Conservation (phyloP, 2,888 invertebrate genomes). For the Amphipyra tragopoginis region DNA sequence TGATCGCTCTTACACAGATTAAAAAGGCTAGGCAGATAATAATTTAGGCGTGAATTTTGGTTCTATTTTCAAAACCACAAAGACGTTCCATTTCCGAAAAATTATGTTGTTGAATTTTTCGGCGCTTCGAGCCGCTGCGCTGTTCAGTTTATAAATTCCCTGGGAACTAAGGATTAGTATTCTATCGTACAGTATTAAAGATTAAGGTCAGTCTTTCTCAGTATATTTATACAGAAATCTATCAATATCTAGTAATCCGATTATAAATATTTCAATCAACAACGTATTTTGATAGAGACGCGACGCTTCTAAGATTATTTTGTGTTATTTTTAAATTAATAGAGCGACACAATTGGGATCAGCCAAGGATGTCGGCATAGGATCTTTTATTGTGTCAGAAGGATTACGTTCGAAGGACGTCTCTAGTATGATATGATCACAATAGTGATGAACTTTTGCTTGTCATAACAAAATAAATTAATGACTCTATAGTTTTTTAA, state of each 20-base stretch:
- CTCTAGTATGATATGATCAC: too few relatives aligned
- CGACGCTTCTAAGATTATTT: constrained; percentile 19
- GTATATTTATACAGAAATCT: constrained; percentile 35
- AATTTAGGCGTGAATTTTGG: too few relatives aligned
- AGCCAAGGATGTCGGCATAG: neutral
- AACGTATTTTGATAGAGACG: constrained; percentile 39
- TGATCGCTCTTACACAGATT: too few relatives aligned
- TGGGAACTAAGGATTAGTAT: constrained; percentile 28
- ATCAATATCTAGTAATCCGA: constrained; percentile 44
- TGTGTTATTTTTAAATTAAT: constrained; percentile 35
- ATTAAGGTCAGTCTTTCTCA: constrained; percentile 27
- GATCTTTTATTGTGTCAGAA: neutral
- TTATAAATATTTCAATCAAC: constrained; percentile 50
- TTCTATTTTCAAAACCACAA: too few relatives aligned
- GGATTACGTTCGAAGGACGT: neutral
- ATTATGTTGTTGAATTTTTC: too few relatives aligned
- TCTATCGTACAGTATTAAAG: constrained; percentile 15
- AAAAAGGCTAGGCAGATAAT: too few relatives aligned
- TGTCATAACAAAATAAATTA: too few relatives aligned
- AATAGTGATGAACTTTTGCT: too few relatives aligned
- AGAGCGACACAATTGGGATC: neutral
- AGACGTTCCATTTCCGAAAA: too few relatives aligned
- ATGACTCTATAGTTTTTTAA: too few relatives aligned
- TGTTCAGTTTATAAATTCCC: constrained; percentile 23
- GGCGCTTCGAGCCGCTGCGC: neutral